A percentile compares a stretch with the other conserved stretches of the same genome.
phyloP scores from a whole-genome alignment of 1,140 invertebrate species.

The Nephila pilipes region DNA sequence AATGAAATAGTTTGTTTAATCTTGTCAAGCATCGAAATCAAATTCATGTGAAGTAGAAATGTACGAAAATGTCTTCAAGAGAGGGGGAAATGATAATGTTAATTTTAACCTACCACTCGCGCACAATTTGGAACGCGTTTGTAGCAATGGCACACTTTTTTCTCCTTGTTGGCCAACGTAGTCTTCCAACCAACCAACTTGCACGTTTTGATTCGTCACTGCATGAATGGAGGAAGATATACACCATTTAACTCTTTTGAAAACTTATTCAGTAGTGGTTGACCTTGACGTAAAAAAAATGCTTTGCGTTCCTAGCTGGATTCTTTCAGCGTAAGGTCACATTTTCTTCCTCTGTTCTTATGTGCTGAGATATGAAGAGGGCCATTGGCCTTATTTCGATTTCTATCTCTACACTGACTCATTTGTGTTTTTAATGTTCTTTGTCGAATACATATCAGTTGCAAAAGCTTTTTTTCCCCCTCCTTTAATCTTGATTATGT shows the following conservation, averaged over 20 bases:
- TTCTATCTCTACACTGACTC: conserved; percentile 15
- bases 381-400: conserved; percentile 59
- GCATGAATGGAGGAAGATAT: conserved; percentile 47
- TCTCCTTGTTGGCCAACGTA: neutral
- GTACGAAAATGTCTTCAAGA: neutral
- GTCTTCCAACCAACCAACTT: neutral
- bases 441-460: too few relatives aligned
- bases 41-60: neutral
- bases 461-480: too few relatives aligned
- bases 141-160: neutral
- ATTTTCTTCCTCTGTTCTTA: conserved; percentile 30
- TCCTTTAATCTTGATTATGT: too few relatives aligned
- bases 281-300: conserved; percentile 63
- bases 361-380: conserved; percentile 18
- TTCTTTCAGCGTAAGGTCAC: conserved; percentile 53
- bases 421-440: neutral
- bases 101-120: neutral
- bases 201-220: neutral
- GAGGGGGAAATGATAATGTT: neutral
- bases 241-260: conserved; percentile 38
- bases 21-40: neutral
- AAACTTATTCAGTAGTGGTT: conserved; percentile 33
- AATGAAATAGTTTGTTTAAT: neutral
- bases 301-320: conserved; percentile 44
- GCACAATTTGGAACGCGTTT: neutral